These are phyloP conservation scores for Microcebus tavaratra DNA, from an alignment of 2,113 vertebrate genomes.

Conservation along the genomic window DNA sequence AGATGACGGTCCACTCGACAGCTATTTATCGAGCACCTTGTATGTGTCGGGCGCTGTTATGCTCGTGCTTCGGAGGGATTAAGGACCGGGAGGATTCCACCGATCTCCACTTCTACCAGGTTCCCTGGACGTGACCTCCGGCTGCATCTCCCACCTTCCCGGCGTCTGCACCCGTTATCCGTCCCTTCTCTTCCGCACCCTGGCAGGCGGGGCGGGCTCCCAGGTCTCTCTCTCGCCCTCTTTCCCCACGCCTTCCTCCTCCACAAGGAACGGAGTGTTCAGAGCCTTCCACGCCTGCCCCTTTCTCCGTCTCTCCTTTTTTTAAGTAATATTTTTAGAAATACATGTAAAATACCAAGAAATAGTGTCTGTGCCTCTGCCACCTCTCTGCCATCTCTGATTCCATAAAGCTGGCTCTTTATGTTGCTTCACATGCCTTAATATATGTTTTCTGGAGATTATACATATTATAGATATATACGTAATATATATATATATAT, in stretches of 20 bases:
- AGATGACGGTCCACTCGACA: slow-evolving; percentile 25
- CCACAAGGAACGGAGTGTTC: slow-evolving; percentile 29
- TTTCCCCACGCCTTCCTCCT: neutral
- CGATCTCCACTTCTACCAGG: neutral
- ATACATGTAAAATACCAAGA: slow-evolving; percentile 76
- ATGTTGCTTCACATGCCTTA: slow-evolving; percentile 90
- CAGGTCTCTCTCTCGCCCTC: neutral
- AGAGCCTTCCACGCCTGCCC: slow-evolving; percentile 38
- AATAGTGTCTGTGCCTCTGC: neutral
- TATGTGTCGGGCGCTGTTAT: slow-evolving; percentile 22
- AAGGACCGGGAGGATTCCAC: neutral
- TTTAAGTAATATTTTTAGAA: slow-evolving; percentile 70
- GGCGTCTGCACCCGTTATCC: neutral
- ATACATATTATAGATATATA: slow-evolving; percentile 77
- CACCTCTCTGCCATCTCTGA: slow-evolving; percentile 33
- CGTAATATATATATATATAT: slow-evolving; percentile 71
- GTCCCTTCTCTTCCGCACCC: neutral
- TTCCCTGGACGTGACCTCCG: neutral
- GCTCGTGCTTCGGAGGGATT: neutral
- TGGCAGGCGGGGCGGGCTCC: neutral
- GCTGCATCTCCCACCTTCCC: neutral
- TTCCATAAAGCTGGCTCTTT: slow-evolving; percentile 86
- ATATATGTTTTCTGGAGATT: slow-evolving; percentile 87
- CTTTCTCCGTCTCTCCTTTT: neutral
- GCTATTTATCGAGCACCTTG: neutral